These are phyloP conservation scores for Apotomis capreana DNA, from an alignment of 2,888 invertebrate genomes.

Conservation along the genomic window DNA sequence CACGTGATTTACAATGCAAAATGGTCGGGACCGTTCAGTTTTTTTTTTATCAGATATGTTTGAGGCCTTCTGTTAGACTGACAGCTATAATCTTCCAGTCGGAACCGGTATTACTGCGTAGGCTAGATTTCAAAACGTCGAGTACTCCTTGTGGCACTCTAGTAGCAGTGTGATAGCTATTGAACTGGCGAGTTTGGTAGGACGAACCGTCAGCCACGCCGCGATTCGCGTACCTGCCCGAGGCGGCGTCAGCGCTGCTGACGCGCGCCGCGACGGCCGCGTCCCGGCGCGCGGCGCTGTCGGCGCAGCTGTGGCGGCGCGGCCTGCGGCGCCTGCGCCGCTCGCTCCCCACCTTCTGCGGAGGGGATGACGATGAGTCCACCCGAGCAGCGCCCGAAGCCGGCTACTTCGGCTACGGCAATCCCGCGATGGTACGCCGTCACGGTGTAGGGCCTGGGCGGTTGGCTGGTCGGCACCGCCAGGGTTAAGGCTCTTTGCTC, in stretches of 20 bases:
- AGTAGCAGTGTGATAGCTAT: not conserved
- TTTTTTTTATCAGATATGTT: no score
- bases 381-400: constrained; percentile 67
- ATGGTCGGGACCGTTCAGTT: no score
- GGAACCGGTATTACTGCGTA: no score
- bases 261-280: constrained; percentile 56
- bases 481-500: not conserved
- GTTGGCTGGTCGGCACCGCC: not conserved
- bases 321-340: constrained; percentile 57
- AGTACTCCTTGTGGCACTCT: no score
- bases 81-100: no score
- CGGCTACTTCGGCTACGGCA: constrained; percentile 65
- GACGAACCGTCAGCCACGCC: constrained; percentile 67
- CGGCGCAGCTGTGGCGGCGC: constrained; percentile 53
- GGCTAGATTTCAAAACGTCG: not conserved
- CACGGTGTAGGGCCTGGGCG: constrained; percentile 54
- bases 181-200: constrained; percentile 45
- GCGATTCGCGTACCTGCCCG: constrained; percentile 67
- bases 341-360: constrained; percentile 65
- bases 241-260: constrained; percentile 61
- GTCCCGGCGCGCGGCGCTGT: constrained; percentile 46
- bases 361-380: constrained; percentile 51
- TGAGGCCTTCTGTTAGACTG: no score
- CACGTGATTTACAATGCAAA: no score
- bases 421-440: constrained; percentile 72